phyloP scores from a whole-genome alignment of 2,113 vertebrate genomes.

The Ptilorrhoa leucosticta region DNA sequence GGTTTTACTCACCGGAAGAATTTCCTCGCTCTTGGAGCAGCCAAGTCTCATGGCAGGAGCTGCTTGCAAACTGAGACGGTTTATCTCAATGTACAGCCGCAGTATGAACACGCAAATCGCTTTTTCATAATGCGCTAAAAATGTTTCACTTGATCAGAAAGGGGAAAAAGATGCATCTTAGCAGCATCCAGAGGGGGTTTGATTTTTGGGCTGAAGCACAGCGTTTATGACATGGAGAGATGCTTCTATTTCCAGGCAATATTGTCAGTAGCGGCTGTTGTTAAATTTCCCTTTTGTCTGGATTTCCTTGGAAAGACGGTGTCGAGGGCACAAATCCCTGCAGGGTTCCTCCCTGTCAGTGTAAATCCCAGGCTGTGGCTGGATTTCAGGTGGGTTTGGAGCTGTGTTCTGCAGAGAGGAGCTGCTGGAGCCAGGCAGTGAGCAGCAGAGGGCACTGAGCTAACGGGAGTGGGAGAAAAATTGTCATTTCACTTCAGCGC shows the following conservation, averaged over 20 bases:
- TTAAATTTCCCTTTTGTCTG: background rate
- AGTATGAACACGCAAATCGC: background rate
- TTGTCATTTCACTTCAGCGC: background rate
- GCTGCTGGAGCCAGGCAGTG: background rate
- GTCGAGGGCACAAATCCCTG: background rate
- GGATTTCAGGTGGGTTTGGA: accelerated
- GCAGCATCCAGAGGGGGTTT: background rate
- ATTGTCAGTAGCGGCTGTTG: background rate
- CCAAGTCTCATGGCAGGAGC: accelerated
- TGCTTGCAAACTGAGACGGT: background rate
- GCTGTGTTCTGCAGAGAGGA: background rate
- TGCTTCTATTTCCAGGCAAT: background rate
- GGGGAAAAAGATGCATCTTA: background rate
- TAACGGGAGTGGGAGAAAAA: background rate
- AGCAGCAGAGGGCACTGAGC: slow-evolving; percentile 67
- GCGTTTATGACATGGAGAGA: accelerated
- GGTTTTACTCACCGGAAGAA: background rate
- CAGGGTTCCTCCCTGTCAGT: accelerated
- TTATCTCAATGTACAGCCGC: background rate
- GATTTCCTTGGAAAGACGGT: background rate
- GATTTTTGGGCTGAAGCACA: background rate
- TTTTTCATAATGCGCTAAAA: background rate
- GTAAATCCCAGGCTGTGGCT: background rate
- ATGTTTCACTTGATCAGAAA: accelerated
- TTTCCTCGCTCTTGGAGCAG: background rate